Conservation (phyloP, 2,888 invertebrate genomes). For the Scaptomyza cyrtandrae region DNA sequence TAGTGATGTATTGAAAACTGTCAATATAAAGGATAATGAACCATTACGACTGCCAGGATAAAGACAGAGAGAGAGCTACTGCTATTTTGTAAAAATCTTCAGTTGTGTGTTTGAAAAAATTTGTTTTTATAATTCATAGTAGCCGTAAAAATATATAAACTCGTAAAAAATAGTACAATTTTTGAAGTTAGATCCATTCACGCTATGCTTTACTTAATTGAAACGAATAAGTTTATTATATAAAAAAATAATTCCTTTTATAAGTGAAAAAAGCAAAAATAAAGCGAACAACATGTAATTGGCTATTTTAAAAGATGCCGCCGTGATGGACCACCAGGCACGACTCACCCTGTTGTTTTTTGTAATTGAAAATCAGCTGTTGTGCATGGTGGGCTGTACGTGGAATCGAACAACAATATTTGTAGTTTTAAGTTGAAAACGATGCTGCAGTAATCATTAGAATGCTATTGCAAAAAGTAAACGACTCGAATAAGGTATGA, state of each 20-base stretch:
- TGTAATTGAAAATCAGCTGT: conserved; percentile 53
- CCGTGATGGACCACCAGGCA: conserved; percentile 4
- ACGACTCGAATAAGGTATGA: conserved; percentile 52
- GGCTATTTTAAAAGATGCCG: conserved; percentile 29
- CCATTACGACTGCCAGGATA: conserved; percentile 88
- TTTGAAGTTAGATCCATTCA: conserved; percentile 2
- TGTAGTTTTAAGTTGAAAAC: conserved; percentile 31
- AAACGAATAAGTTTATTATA: background rate
- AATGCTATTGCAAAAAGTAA: conserved; percentile 52
- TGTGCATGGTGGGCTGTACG: conserved; percentile 3
- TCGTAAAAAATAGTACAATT: conserved; percentile 8
- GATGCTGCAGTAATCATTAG: conserved; percentile 34
- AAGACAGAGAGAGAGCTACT: conserved; percentile 14
- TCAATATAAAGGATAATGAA: conserved; percentile 92
- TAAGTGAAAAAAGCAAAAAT: background rate
- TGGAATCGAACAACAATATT: conserved; percentile 56
- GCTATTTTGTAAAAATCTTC: conserved; percentile 69
- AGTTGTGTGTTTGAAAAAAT: conserved; percentile 64
- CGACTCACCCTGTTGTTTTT: conserved; percentile 47
- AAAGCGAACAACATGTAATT: background rate
- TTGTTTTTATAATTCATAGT: conserved; percentile 62
- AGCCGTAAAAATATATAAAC: conserved; percentile 25
- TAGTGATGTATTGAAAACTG: conserved; percentile 91
- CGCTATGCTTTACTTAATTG: background rate
- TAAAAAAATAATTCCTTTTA: background rate